phyloP scores from a whole-genome alignment of 2,797 vertebrate genomes.

The Mus spretus region DNA sequence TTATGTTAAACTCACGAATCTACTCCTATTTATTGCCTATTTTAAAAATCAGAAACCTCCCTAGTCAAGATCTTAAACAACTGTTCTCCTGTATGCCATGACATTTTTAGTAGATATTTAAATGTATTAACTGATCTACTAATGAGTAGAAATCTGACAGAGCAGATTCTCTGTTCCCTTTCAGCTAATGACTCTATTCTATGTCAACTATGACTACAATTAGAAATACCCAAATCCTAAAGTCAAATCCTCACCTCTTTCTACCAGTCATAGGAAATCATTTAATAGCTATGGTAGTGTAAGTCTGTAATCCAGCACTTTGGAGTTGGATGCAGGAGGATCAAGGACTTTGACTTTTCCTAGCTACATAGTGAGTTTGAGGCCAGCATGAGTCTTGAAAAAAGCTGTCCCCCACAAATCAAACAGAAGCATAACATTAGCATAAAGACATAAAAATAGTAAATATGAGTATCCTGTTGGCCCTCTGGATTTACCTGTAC shows the following conservation, averaged over 20 bases:
- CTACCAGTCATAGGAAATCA: constrained; percentile 50
- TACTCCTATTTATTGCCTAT: constrained; percentile 2
- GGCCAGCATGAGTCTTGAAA: background rate
- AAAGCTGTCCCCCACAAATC: background rate
- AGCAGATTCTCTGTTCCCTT: constrained; percentile 13
- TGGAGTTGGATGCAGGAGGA: background rate
- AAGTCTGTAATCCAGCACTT: background rate
- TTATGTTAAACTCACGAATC: background rate
- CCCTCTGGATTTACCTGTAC: background rate
- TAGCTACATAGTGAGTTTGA: background rate
- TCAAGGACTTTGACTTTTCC: background rate
- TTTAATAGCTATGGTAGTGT: background rate
- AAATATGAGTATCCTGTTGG: background rate
- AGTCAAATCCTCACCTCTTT: constrained; percentile 51
- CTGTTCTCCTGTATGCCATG: background rate
- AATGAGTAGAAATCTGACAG: constrained; percentile 37
- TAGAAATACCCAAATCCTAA: constrained; percentile 29
- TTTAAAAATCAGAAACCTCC: constrained; percentile 44
- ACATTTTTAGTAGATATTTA: constrained; percentile 39
- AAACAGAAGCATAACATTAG: constrained; percentile 34
- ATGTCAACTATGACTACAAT: background rate
- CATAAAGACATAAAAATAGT: constrained; percentile 2
- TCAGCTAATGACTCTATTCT: background rate
- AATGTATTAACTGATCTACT: background rate
- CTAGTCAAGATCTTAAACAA: constrained; percentile 33